Base-by-base conservation (phyloP, 2,888 invertebrate species). In the Junonia oenone region DNA sequence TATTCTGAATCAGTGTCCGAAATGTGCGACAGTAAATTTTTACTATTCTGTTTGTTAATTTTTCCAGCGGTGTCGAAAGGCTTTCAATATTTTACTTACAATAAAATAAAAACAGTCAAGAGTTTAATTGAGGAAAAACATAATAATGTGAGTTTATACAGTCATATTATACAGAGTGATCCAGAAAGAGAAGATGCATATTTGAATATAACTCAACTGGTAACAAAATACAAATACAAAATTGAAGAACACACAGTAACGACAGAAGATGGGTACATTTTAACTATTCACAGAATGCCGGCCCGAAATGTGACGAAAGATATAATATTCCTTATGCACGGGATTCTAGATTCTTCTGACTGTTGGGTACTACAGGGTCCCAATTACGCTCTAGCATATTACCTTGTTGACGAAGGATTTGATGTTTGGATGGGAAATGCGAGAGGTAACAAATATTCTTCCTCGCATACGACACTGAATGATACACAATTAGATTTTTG, bases 401-500 rank as follows among this genome's bases (percentile, higher is more conserved):
- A 93, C 68, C 88, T 95, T 53, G 91, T 93, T 0, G 93, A 94
- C 59, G 69, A 79, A 45, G 94, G 94, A 2, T 94, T 91, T 67
- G 95, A 95, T 65, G 94, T 95, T 0, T 97, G 97, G 97, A 72
- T 97, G 73, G 96, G 95, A 0, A 97, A 97, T 76, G 92, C 93
- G 1, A 90, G 97, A 67, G 97, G 97, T 0, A 97, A 96, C 76
- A 91, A 92, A 0, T 94, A 95, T 73, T 92, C 93, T 0, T 78
- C 82, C 48, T 82, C 78, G 0, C 95, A 95, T 68, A 71, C 81
- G 0, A 63, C 48, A 1, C 51, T 80, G 0, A 63, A 59, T 3
- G 38, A 68, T 0, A 68, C 63, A 0, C 55, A 71, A 17, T 17
- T 68, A 0, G 59, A 70, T 6, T 90, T 75, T 61, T 90, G 90